These are phyloP conservation scores for Saiga tatarica DNA, from an alignment of 2,113 vertebrate species.

Conservation along the genomic window DNA sequence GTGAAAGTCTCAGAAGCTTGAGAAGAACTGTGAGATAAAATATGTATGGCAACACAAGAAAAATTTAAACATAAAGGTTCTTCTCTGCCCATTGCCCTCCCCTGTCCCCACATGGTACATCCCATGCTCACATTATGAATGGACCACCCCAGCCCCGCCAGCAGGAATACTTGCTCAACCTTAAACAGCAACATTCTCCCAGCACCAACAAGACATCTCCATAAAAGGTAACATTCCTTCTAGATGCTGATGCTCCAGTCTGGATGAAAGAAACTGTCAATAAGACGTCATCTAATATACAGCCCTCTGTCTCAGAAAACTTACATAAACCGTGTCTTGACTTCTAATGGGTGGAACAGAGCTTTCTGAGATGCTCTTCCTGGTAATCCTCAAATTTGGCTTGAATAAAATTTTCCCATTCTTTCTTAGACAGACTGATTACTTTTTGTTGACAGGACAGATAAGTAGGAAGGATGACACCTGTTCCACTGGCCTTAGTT, in stretches of 20 bases:
- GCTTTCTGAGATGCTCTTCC: background rate
- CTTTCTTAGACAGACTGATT: background rate
- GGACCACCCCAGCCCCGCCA: background rate
- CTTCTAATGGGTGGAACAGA: background rate
- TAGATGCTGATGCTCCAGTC: background rate
- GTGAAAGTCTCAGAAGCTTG: background rate
- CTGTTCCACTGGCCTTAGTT: background rate
- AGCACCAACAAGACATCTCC: background rate
- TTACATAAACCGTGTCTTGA: background rate
- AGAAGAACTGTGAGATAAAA: background rate
- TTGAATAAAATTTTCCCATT: background rate
- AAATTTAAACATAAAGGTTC: background rate
- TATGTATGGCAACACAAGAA: background rate
- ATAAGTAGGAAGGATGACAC: background rate
- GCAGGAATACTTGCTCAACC: background rate
- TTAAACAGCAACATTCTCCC: background rate
- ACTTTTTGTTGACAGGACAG: background rate
- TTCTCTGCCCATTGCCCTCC: background rate
- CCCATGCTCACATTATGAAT: background rate
- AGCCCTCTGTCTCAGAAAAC: background rate
- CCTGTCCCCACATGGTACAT: background rate
- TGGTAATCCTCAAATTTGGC: background rate
- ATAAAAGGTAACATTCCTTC: background rate
- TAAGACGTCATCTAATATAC: background rate
- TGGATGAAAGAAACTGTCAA: background rate